Percentiles rank a stretch among this genome's conserved stretches.
Conservation (phyloP, 1,140 invertebrate genomes). For the Acromyrmex charruanus region DNA sequence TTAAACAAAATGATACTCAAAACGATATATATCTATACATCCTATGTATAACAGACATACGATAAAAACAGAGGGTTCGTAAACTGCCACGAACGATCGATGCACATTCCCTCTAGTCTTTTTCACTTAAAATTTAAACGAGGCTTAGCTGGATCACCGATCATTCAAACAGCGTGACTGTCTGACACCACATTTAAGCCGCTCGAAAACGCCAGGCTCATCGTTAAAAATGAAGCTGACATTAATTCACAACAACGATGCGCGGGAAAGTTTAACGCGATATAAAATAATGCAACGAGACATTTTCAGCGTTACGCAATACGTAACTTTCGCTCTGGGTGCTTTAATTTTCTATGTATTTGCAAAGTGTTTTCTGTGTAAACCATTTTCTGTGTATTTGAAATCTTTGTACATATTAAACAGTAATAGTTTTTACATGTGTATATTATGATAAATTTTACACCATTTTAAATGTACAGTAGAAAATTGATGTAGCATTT, state of each 20-base stretch:
- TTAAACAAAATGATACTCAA: slow-evolving; percentile 1
- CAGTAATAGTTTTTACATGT: slow-evolving; percentile 37
- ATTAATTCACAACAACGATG: slow-evolving; percentile 54
- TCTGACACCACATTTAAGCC: slow-evolving; percentile 63
- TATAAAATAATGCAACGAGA: slow-evolving; percentile 56
- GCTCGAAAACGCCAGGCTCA: slow-evolving; percentile 49
- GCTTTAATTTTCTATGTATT: slow-evolving; percentile 24
- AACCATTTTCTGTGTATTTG: slow-evolving; percentile 6
- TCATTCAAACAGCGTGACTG: slow-evolving; percentile 66
- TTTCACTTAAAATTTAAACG: slow-evolving; percentile 68
- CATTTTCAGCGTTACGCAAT: slow-evolving; percentile 25
- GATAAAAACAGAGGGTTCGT: slow-evolving; percentile 59
- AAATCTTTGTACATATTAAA: slow-evolving; percentile 22
- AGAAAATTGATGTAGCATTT: slow-evolving; percentile 6
- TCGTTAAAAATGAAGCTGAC: slow-evolving; percentile 57
- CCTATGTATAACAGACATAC: slow-evolving; percentile 33
- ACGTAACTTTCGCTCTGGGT: slow-evolving; percentile 4
- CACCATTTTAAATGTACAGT: not conserved
- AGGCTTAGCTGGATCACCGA: slow-evolving; percentile 64
- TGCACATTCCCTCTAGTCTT: slow-evolving; percentile 45
- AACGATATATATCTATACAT: slow-evolving; percentile 6
- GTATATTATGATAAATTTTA: slow-evolving; percentile 16
- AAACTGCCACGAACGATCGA: slow-evolving; percentile 61
- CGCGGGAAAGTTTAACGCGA: slow-evolving; percentile 41
- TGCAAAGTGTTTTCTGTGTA: not conserved